Conservation (phyloP, 1,140 invertebrate species). For the Oryzaephilus surinamensis region DNA sequence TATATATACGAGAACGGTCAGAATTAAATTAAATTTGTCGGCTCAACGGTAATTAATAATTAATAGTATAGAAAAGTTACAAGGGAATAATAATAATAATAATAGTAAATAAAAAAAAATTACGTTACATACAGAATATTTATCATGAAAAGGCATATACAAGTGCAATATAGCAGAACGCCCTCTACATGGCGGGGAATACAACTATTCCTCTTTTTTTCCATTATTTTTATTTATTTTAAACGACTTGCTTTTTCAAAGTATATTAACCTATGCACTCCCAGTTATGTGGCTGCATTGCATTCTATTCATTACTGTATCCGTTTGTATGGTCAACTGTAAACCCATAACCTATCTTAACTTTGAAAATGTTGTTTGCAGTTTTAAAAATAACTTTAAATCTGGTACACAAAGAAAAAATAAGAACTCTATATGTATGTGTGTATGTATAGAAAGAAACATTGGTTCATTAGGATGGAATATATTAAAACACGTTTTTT, state of each 20-base stretch:
- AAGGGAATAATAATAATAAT: background rate
- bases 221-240: conserved; percentile 31
- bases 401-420: conserved; percentile 24
- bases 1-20: no score
- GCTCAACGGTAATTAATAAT: no score
- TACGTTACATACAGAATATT: conserved; percentile 1
- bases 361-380: conserved; percentile 31
- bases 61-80: background rate
- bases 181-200: conserved; percentile 17
- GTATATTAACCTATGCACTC: conserved; percentile 27
- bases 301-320: conserved; percentile 9
- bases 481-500: no score
- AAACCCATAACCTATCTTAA: conserved; percentile 32
- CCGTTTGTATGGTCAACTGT: conserved; percentile 17
- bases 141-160: conserved; percentile 8
- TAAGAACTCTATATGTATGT: no score
- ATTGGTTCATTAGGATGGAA: no score
- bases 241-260: conserved; percentile 32
- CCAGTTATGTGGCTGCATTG: conserved; percentile 11
- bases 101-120: conserved; percentile 6
- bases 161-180: conserved; percentile 8
- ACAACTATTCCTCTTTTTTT: conserved; percentile 16
- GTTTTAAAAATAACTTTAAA: conserved; percentile 32
- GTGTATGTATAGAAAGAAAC: no score
- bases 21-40: no score